Conservation (phyloP, 2,113 vertebrate genomes). For the Chaetura pelagica region DNA sequence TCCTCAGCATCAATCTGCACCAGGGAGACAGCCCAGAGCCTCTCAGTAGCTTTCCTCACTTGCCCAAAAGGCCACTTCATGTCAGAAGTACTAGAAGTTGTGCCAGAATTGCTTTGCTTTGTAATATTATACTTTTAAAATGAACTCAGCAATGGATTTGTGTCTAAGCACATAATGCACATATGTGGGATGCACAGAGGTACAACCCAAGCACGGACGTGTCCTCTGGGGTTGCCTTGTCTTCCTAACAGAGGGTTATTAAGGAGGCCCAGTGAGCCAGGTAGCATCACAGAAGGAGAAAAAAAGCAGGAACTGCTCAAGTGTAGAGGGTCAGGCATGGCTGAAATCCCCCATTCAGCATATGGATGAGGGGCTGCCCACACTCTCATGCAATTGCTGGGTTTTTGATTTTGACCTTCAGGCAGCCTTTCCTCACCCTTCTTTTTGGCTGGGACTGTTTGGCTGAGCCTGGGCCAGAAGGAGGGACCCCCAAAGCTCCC, state of each 20-base stretch:
- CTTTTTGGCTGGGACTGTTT: neutral
- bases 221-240: neutral
- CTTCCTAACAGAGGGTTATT: neutral
- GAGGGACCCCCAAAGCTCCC: neutral
- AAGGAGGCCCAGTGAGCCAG: neutral
- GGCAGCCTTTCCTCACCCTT: neutral
- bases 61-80: slow-evolving; percentile 1
- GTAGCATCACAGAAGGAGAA: neutral
- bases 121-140: slow-evolving; percentile 22
- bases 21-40: slow-evolving; percentile 2
- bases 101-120: slow-evolving; percentile 23
- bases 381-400: neutral
- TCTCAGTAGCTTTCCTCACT: slow-evolving; percentile 19
- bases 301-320: neutral
- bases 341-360: neutral
- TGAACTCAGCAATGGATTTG: neutral
- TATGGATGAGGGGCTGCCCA: neutral
- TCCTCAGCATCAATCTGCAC: slow-evolving; percentile 37
- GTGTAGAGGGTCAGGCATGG: neutral
- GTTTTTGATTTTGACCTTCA: neutral
- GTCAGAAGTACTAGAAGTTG: slow-evolving; percentile 21
- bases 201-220: neutral
- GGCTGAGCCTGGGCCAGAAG: neutral
- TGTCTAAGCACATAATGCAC: neutral
- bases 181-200: neutral